Conservation (phyloP, 2,888 invertebrate species). For the Athalia circularis region DNA sequence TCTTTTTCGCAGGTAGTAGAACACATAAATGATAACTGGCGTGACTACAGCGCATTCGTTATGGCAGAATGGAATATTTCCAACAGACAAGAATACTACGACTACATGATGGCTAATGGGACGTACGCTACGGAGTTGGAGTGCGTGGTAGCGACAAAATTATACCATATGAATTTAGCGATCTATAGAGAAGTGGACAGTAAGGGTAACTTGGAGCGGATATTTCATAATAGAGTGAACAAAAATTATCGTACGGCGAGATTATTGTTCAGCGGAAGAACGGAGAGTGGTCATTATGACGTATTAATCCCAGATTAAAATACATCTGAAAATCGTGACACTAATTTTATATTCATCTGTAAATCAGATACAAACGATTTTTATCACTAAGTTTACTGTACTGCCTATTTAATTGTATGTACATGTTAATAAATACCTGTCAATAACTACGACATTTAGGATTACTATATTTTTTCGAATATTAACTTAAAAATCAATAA, state of each 20-base stretch:
- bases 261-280: slow-evolving; percentile 65
- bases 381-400: slow-evolving; percentile 2
- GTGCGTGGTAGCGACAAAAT: slow-evolving; percentile 65
- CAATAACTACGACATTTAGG: not conserved
- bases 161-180: slow-evolving; percentile 65
- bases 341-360: not conserved
- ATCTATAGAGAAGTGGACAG: slow-evolving; percentile 63
- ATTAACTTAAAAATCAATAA: slow-evolving; percentile 1
- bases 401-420: not conserved
- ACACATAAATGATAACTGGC: slow-evolving; percentile 65
- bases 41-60: slow-evolving; percentile 65
- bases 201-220: slow-evolving; percentile 58
- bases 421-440: slow-evolving; percentile 7
- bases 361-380: not conserved
- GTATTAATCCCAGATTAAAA: slow-evolving; percentile 55
- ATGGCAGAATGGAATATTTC: slow-evolving; percentile 68
- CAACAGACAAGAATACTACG: slow-evolving; percentile 58
- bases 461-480: slow-evolving; percentile 6
- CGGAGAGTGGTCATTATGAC: slow-evolving; percentile 68
- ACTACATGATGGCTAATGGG: slow-evolving; percentile 65
- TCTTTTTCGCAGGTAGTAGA: slow-evolving; percentile 61
- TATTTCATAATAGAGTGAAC: slow-evolving; percentile 61
- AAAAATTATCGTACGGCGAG: slow-evolving; percentile 60
- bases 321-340: not conserved
- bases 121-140: slow-evolving; percentile 68